Base-by-base conservation (phyloP, 2,888 invertebrate species). In the Rosalia funebris region DNA sequence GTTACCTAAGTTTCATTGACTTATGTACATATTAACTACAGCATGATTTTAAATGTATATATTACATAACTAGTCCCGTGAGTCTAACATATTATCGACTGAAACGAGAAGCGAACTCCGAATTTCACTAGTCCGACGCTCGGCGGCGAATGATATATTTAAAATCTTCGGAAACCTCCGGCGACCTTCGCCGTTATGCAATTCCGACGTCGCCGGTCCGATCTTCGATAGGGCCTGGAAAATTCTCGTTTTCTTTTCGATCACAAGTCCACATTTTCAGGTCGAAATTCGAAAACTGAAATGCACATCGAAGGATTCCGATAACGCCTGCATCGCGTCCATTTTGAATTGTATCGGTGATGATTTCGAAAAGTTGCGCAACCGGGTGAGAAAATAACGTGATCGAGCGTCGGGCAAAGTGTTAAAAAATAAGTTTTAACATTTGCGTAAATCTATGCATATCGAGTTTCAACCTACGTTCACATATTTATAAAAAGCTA, bases 81-180 rank as follows among this genome's bases (percentile, higher is more conserved):
- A 63, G 55, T 65, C 63, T 66, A 63, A 69, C 73, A 72, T 53
- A 53, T 75, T 73, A 73, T 75, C 71, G 75, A 73, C 73, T 71
- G 71, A 69, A 71, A 56, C 65, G 63, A 48, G 54, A n/a, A 62
- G 52, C 60, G 63, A 62, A 53, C 41, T 65, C 63, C 60, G 62
- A 57, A 47, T 56, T 63, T 62, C 62, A 71, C 71, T 71, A 68
- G 62, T 64, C 65, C 56, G 55, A 59, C 65, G 68, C 59, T 55
- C 31, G 54, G 34, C 47, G 36, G 54, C 65, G 60, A 65, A 60
- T 62, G 61, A 68, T 68, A 68, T 69, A 69, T 69, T 67, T 67
- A 50, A 57, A 63, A 48, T 58, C 39, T 54, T 71, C 71, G 71
- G 62, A 4, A 52, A 20, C 31, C 44, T 39, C 69, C 71, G 71